Percentiles rank a stretch among this genome's conserved stretches.
phyloP scores from a whole-genome alignment of 2,888 invertebrate genomes.

The Dryococelus australis region DNA sequence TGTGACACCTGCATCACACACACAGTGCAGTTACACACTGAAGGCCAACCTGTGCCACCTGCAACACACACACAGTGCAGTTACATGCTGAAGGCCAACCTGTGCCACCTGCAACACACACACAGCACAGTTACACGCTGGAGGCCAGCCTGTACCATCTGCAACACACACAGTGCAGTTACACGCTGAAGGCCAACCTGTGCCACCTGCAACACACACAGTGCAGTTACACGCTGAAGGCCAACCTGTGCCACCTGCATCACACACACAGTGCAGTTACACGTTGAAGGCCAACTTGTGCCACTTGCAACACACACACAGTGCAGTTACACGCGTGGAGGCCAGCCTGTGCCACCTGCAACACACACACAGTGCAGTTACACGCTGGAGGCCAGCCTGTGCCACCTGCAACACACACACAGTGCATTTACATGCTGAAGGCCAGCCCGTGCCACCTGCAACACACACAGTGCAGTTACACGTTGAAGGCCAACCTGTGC shows the following conservation, averaged over 20 bases:
- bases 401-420: slow-evolving; percentile 69
- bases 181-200: slow-evolving; percentile 78
- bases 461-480: slow-evolving; percentile 54
- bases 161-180: slow-evolving; percentile 33
- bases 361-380: not conserved
- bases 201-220: slow-evolving; percentile 72
- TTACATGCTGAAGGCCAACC: slow-evolving; percentile 80
- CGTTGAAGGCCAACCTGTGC: slow-evolving; percentile 83
- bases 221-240: slow-evolving; percentile 71
- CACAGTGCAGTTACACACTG: slow-evolving; percentile 66
- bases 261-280: not conserved
- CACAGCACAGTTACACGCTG: slow-evolving; percentile 66
- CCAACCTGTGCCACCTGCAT: slow-evolving; percentile 82
- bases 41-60: slow-evolving; percentile 87
- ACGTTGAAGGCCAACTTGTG: slow-evolving; percentile 83
- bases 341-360: slow-evolving; percentile 84
- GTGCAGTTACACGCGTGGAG: slow-evolving; percentile 72
- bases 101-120: slow-evolving; percentile 74
- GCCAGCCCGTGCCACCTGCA: slow-evolving; percentile 84
- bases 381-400: slow-evolving; percentile 80
- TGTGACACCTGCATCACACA: slow-evolving; percentile 74
- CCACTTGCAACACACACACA: slow-evolving; percentile 66
- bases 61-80: slow-evolving; percentile 33
- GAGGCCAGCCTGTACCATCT: slow-evolving; percentile 87
- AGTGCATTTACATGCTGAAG: slow-evolving; percentile 71